Conservation (phyloP, 2,797 vertebrate species). For the Sternotherus odoratus region DNA sequence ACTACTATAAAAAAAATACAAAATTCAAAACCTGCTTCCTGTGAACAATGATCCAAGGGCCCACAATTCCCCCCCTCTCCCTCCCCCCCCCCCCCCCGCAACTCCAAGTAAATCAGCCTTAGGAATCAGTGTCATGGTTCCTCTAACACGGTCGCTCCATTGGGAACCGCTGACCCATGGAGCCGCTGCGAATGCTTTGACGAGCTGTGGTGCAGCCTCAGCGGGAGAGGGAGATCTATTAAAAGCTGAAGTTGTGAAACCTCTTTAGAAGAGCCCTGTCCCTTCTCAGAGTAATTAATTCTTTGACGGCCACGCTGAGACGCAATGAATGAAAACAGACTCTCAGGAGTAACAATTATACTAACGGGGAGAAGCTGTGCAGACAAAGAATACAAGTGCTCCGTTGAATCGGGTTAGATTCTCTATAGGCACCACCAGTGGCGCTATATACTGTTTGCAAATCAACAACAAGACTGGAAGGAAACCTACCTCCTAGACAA, state of each 20-base stretch:
- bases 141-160: conserved; percentile 34
- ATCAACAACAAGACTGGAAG: not conserved
- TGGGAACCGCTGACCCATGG: conserved; percentile 68
- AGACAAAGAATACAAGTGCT: conserved; percentile 51
- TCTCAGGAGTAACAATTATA: conserved; percentile 65
- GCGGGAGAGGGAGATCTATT: conserved; percentile 66
- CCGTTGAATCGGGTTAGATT: not conserved
- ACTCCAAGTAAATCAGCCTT: conserved; percentile 45
- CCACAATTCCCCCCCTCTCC: not conserved
- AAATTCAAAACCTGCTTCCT: conserved; percentile 26
- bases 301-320: conserved; percentile 72
- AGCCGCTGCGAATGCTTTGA: conserved; percentile 69
- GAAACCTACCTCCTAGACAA: not conserved
- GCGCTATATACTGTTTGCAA: not conserved
- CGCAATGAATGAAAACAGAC: conserved; percentile 73
- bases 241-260: conserved; percentile 77
- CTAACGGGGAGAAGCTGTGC: conserved; percentile 26
- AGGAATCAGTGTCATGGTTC: conserved; percentile 42
- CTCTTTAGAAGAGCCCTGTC: conserved; percentile 69
- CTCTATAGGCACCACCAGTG: not conserved
- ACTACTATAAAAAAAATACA: not conserved
- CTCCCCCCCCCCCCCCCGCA: not conserved
- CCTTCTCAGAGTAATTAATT: conserved; percentile 81
- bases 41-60: not conserved
- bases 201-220: conserved; percentile 73